Evolutionary conservation across 37 sponge, comb jelly and placozoan genomes (phyloP).

Genomic region (Eunapius fragilis): DNA sequence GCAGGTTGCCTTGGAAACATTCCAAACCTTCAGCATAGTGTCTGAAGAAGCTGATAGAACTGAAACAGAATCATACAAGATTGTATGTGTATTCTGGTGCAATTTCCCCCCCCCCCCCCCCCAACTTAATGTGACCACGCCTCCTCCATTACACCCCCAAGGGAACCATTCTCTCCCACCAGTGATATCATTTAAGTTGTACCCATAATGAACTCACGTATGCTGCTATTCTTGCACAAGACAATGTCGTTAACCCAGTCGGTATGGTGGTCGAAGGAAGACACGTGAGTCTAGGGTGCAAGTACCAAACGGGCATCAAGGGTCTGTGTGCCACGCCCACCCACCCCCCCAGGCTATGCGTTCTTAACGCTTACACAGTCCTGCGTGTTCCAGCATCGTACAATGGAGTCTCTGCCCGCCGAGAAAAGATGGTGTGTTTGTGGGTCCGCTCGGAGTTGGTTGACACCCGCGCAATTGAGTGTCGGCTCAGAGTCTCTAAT

Average conservation of each 20-base stretch:
- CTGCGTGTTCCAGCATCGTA: slow-evolving; percentile 77
- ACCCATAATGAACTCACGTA: slow-evolving; percentile 28
- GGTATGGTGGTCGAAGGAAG: slow-evolving; percentile 92
- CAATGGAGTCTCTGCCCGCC: slow-evolving; percentile 92
- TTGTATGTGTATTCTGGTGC: too few species aligned
- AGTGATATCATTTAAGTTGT: neutral
- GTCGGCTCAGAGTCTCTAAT: slow-evolving; percentile 75
- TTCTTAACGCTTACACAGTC: neutral
- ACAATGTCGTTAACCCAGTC: slow-evolving; percentile 98
- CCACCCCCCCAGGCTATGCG: too few species aligned
- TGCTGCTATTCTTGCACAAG: slow-evolving; percentile 61
- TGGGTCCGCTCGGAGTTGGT: slow-evolving; percentile 69
- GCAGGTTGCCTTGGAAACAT: slow-evolving; percentile 64
- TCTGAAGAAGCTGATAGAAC: slow-evolving; percentile 97
- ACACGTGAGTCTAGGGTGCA: slow-evolving; percentile 10
- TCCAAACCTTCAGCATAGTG: slow-evolving; percentile 90
- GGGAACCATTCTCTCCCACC: too few species aligned
- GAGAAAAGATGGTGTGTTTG: slow-evolving; percentile 63
- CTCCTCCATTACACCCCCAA: neutral
- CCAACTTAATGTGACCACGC: too few species aligned
- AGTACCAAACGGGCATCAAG: neutral
- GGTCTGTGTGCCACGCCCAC: too few species aligned
- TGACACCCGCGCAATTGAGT: slow-evolving; percentile 85
- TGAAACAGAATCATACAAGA: slow-evolving; percentile 6
- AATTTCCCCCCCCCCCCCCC: too few species aligned